phyloP scores from a whole-genome alignment of 2,113 vertebrate genomes.

The Boulengeromyrus knoepffleri region DNA sequence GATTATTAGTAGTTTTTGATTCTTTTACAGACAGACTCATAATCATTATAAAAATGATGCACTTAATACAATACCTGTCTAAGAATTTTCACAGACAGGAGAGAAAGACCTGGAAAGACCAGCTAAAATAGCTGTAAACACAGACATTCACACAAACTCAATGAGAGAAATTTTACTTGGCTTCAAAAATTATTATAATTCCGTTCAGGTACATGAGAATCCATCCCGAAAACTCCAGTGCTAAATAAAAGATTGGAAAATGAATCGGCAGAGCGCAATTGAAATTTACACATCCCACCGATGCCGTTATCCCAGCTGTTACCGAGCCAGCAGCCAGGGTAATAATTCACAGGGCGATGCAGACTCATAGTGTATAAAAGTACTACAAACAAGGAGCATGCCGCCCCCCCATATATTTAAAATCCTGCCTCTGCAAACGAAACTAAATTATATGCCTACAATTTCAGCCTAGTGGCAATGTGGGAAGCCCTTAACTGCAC shows the following conservation, averaged over 20 bases:
- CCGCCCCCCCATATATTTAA: background rate
- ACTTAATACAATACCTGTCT: background rate
- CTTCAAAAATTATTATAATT: background rate
- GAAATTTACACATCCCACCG: background rate
- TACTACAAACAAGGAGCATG: background rate
- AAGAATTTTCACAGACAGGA: background rate
- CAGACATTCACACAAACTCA: background rate
- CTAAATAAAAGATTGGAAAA: background rate
- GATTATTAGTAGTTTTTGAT: background rate
- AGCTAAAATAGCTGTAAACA: background rate
- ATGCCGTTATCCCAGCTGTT: background rate
- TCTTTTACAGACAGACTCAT: background rate
- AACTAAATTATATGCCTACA: background rate
- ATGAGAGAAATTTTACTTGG: background rate
- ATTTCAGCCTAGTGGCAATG: background rate
- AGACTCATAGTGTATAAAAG: background rate
- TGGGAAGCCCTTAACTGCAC: background rate
- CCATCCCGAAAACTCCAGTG: background rate
- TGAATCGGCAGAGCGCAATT: background rate
- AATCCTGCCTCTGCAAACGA: background rate
- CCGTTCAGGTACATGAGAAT: background rate
- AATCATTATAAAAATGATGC: background rate
- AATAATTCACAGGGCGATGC: background rate
- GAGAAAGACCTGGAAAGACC: background rate
- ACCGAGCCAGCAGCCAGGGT: background rate